phyloP scores from a whole-genome alignment of 2,113 vertebrate species.

The Empidonax traillii region DNA sequence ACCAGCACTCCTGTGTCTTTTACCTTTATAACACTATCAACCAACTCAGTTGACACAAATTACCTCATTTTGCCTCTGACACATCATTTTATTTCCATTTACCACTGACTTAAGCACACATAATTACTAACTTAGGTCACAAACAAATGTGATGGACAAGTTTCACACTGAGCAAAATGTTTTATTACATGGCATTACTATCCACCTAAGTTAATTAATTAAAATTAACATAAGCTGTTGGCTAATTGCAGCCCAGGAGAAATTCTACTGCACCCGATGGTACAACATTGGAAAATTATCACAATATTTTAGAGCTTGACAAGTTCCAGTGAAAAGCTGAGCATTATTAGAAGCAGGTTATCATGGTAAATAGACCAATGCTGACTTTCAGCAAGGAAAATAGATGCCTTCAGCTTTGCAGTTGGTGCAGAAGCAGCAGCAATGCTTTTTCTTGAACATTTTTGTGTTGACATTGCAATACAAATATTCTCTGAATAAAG shows the following conservation, averaged over 20 bases:
- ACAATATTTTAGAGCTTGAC: constrained; percentile 67
- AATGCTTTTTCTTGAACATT: background rate
- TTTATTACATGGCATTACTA: constrained; percentile 58
- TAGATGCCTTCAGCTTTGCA: background rate
- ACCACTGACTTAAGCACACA: constrained; percentile 61
- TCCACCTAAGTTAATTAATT: constrained; percentile 65
- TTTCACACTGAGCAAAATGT: constrained; percentile 65
- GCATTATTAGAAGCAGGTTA: constrained; percentile 12
- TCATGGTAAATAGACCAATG: background rate
- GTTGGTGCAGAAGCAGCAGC: background rate
- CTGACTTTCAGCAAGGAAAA: background rate
- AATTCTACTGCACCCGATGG: constrained; percentile 64
- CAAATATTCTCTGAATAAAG: background rate
- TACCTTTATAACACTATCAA: constrained; percentile 66
- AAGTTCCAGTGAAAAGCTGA: constrained; percentile 52
- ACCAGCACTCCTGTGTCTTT: constrained; percentile 51
- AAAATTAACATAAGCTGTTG: constrained; percentile 70
- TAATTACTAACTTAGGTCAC: constrained; percentile 68
- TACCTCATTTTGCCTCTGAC: constrained; percentile 57
- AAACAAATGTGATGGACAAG: constrained; percentile 64
- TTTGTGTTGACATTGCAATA: background rate
- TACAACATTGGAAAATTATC: constrained; percentile 56
- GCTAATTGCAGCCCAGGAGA: constrained; percentile 69
- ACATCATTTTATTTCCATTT: constrained; percentile 65
- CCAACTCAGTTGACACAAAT: constrained; percentile 59